These are phyloP conservation scores for Dinomys branickii DNA, from an alignment of 2,113 vertebrate species.

Conservation along the genomic window DNA sequence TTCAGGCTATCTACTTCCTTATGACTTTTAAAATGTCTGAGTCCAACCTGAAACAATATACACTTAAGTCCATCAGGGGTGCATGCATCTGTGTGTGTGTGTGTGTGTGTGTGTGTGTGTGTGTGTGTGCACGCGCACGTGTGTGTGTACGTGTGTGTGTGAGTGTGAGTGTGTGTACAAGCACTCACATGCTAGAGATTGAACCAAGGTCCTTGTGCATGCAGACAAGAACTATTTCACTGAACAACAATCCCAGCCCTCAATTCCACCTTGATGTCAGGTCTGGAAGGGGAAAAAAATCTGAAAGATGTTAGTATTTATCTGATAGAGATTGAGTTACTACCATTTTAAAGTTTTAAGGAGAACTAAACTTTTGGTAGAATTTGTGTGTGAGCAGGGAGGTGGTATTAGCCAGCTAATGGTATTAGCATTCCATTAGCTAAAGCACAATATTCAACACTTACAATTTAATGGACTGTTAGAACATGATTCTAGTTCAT, in stretches of 20 bases:
- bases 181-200: not conserved
- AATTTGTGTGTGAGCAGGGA: not conserved
- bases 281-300: not conserved
- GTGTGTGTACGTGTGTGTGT: no score
- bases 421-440: not conserved
- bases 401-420: not conserved
- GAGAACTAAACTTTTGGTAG: not conserved
- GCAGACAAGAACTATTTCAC: not conserved
- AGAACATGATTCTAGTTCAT: not conserved
- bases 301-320: not conserved
- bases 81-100: no score
- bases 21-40: not conserved
- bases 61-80: not conserved
- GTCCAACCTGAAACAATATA: not conserved
- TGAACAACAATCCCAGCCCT: not conserved
- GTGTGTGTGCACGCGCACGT: no score
- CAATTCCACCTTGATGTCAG: not conserved
- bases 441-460: not conserved
- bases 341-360: not conserved
- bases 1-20: not conserved
- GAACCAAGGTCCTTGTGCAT: not conserved
- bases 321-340: not conserved
- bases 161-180: no score
- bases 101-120: no score
- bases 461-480: not conserved